Conservation (phyloP, 2,113 vertebrate species). For the Promerops cafer region DNA sequence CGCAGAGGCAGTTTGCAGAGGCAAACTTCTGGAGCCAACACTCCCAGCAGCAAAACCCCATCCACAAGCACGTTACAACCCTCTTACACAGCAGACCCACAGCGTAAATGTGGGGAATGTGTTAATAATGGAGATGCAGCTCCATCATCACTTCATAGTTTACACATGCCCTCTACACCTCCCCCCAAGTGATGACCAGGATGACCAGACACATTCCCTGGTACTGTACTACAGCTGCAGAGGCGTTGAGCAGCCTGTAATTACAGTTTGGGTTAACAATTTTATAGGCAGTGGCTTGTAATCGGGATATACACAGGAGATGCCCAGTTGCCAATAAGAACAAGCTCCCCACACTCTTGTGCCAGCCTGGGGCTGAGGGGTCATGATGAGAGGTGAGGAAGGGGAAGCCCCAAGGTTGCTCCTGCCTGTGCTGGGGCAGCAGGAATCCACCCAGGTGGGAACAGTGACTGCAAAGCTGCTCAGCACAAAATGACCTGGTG, state of each 20-base stretch:
- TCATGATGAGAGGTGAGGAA: rapidly evolving
- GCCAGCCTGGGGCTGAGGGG: not conserved
- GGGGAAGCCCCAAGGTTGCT: not conserved
- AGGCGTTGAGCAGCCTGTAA: not conserved
- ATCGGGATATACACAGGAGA: not conserved
- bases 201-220: not conserved
- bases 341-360: not conserved
- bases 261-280: not conserved
- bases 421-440: rapidly evolving
- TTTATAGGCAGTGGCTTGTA: not conserved
- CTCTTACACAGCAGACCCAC: rapidly evolving
- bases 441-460: not conserved
- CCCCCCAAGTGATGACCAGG: not conserved
- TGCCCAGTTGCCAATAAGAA: not conserved
- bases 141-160: not conserved
- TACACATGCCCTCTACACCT: not conserved
- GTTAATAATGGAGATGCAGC: not conserved
- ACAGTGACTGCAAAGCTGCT: not conserved
- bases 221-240: not conserved
- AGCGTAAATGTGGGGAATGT: rapidly evolving
- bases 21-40: rapidly evolving
- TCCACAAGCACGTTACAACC: rapidly evolving
- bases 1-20: not conserved
- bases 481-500: not conserved
- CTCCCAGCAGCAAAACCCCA: not conserved